Evolutionary conservation across 2,113 vertebrate species (phyloP).

Genomic region (Coturnix japonica): DNA sequence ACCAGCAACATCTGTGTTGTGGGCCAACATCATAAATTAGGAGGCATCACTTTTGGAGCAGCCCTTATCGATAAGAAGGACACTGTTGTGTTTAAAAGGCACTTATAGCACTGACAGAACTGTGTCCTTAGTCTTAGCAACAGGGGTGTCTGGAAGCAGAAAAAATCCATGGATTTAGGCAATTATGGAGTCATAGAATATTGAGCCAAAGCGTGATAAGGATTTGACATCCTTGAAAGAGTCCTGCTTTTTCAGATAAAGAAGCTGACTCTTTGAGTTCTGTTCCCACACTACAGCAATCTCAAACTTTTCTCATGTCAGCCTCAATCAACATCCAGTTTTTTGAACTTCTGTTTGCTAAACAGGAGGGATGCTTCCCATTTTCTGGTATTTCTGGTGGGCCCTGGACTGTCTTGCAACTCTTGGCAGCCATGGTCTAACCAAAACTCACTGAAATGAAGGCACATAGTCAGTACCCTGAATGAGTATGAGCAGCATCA

Average conservation of each 20-base stretch:
- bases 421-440: background rate
- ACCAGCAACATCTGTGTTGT: too few species aligned
- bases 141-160: background rate
- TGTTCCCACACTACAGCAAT: background rate
- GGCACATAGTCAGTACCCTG: rapidly evolving
- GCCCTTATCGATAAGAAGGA: too few species aligned
- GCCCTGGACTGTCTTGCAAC: rapidly evolving
- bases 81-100: background rate
- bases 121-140: background rate
- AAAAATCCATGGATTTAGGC: background rate
- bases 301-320: background rate
- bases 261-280: background rate
- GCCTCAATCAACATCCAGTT: rapidly evolving
- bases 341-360: background rate
- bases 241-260: background rate
- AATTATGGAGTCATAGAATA: background rate
- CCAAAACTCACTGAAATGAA: background rate
- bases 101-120: background rate
- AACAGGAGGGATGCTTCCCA: background rate
- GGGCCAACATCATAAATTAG: too few species aligned
- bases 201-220: background rate
- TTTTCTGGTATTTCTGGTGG: background rate
- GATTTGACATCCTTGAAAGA: background rate
- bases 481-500: background rate
- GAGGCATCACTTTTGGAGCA: too few species aligned